Percentiles rank a stretch among this genome's conserved stretches.
phyloP scores from a whole-genome alignment of 2,888 invertebrate species.

The Electrophaes corylata region DNA sequence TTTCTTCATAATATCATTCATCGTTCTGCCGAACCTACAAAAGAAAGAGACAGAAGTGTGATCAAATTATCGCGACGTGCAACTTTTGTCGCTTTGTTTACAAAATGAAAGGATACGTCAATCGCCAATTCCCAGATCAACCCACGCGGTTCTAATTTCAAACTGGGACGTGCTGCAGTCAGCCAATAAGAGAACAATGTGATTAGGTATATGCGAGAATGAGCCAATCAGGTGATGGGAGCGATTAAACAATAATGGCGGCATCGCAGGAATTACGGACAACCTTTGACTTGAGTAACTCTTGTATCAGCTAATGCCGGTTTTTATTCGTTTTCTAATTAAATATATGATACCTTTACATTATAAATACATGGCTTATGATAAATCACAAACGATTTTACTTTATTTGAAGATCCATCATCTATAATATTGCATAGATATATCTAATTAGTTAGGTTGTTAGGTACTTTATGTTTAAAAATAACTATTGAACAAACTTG shows the following conservation, averaged over 20 bases:
- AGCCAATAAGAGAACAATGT: conserved; percentile 58
- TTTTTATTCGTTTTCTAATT: background rate
- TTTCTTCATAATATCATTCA: background rate
- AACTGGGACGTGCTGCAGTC: conserved; percentile 48
- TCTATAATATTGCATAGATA: no score
- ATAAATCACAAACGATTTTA: no score
- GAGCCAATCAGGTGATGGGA: conserved; percentile 58
- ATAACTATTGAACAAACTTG: no score
- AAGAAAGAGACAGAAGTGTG: conserved; percentile 7
- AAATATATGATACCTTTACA: no score
- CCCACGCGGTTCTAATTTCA: conserved; percentile 68
- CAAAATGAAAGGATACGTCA: conserved; percentile 16
- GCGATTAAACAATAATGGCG: conserved; percentile 61
- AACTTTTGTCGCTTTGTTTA: conserved; percentile 5
- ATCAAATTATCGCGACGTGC: background rate
- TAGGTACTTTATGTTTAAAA: no score
- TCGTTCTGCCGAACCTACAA: background rate
- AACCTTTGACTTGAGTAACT: background rate
- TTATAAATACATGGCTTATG: no score
- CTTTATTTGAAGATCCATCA: no score
- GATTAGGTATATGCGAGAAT: conserved; percentile 49
- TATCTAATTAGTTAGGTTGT: no score
- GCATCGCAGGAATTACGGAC: conserved; percentile 15
- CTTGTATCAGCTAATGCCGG: background rate
- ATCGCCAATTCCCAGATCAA: conserved; percentile 32